These are phyloP conservation scores for Glaucopsyche alexis DNA, from an alignment of 2,888 invertebrate genomes.

Conservation along the genomic window DNA sequence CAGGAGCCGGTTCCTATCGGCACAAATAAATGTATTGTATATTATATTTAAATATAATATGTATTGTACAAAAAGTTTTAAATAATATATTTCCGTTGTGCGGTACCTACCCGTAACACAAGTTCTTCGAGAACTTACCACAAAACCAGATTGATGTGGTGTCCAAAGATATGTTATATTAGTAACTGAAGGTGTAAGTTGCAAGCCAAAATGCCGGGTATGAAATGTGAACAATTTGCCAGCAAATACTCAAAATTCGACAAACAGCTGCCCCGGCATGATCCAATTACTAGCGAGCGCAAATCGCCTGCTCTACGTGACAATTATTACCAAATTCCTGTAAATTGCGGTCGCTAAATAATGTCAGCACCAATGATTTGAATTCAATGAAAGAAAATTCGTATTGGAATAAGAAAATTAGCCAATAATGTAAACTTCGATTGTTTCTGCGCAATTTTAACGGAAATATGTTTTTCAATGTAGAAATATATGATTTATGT, in stretches of 20 bases:
- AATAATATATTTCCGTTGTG: too few relatives aligned
- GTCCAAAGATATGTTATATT: too few relatives aligned
- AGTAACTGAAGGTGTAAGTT: not conserved
- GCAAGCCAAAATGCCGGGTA: not conserved
- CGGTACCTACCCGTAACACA: too few relatives aligned
- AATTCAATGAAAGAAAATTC: not conserved
- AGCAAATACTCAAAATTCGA: not conserved
- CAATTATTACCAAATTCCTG: constrained; percentile 3
- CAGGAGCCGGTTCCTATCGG: too few relatives aligned
- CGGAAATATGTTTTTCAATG: not conserved
- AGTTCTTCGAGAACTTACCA: too few relatives aligned
- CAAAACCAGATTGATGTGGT: too few relatives aligned
- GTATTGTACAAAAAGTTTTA: too few relatives aligned
- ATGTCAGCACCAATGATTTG: not conserved
- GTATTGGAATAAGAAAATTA: not conserved
- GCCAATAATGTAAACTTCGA: not conserved
- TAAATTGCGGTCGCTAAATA: constrained; percentile 5
- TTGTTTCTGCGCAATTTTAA: not conserved
- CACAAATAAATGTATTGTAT: too few relatives aligned
- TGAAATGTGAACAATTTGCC: constrained; percentile 11
- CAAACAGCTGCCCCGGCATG: constrained; percentile 5
- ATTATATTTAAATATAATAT: too few relatives aligned
- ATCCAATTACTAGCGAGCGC: not conserved
- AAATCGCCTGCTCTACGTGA: not conserved
- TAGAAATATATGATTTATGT: not conserved